A percentile compares a stretch with the other conserved stretches of the same genome.
These are phyloP conservation scores for Aphis craccivora DNA, from an alignment of 1,140 invertebrate genomes.

Conservation along the genomic window DNA sequence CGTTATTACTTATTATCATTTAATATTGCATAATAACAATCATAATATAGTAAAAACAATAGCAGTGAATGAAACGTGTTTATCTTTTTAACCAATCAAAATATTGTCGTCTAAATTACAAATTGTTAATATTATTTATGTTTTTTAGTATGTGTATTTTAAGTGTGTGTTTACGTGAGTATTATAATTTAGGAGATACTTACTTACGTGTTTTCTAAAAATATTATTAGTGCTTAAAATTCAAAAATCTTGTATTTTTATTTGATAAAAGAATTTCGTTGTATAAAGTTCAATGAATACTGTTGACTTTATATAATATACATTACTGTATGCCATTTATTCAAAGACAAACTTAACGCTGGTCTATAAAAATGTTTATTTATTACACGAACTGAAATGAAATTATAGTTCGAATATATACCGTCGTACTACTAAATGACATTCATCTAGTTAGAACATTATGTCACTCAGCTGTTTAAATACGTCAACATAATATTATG, in stretches of 20 bases:
- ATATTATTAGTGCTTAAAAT: neutral
- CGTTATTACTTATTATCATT: neutral
- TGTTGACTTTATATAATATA: neutral
- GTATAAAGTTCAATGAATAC: neutral
- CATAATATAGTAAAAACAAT: conserved; percentile 7
- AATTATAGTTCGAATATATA: neutral
- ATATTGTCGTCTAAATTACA: neutral
- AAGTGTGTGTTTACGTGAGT: no score
- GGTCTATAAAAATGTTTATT: neutral
- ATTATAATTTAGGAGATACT: no score
- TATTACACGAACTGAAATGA: neutral
- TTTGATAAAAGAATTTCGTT: neutral
- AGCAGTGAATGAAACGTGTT: neutral
- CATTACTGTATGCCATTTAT: neutral
- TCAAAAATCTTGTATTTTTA: neutral
- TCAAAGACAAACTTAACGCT: neutral
- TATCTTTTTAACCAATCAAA: neutral
- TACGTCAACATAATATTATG: neutral
- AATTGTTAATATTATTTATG: neutral
- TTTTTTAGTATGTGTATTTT: neutral
- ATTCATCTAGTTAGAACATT: neutral
- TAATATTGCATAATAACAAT: neutral
- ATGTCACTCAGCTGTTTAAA: neutral
- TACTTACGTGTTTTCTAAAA: no score
- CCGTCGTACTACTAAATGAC: neutral